Evolutionary conservation across 1,140 invertebrate genomes (phyloP).

Genomic region (Coptotermes formosanus): DNA sequence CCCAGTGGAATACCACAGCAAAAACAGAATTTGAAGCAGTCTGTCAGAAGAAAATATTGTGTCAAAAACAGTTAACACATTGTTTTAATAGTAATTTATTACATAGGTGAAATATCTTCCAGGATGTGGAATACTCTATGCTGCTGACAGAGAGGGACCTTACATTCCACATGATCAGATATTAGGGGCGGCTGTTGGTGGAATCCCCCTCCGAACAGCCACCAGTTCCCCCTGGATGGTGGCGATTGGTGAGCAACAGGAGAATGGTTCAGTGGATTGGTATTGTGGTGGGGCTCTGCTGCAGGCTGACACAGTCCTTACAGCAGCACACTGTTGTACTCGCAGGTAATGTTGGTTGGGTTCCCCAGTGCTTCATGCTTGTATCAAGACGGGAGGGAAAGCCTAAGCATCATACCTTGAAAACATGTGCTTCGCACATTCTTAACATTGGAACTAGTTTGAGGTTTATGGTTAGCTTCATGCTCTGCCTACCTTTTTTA

Average conservation of each 20-base stretch:
- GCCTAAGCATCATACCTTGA: too few species aligned
- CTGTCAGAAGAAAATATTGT: too few species aligned
- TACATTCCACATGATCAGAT: slow-evolving; percentile 21
- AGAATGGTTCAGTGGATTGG: slow-evolving; percentile 27
- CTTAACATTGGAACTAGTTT: too few species aligned
- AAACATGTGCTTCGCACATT: too few species aligned
- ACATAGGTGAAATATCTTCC: not conserved
- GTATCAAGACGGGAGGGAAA: too few species aligned
- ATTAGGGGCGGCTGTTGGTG: slow-evolving; percentile 32
- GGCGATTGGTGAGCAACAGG: slow-evolving; percentile 28
- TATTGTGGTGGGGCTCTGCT: slow-evolving; percentile 33
- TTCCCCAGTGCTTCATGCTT: not conserved
- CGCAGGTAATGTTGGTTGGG: slow-evolving; percentile 27
- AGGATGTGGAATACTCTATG: slow-evolving; percentile 19
- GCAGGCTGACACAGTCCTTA: slow-evolving; percentile 22
- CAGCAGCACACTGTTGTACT: slow-evolving; percentile 33
- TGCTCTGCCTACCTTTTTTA: too few species aligned
- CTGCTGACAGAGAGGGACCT: not conserved
- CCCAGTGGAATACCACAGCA: too few species aligned
- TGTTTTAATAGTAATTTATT: too few species aligned
- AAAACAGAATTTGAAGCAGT: too few species aligned
- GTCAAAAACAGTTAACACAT: too few species aligned
- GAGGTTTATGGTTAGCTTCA: too few species aligned
- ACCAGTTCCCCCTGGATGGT: slow-evolving; percentile 34
- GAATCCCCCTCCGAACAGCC: slow-evolving; percentile 31